Evolutionary conservation across 2,113 vertebrate genomes (phyloP).

Genomic region (Oxygymnocypris stewartii): DNA sequence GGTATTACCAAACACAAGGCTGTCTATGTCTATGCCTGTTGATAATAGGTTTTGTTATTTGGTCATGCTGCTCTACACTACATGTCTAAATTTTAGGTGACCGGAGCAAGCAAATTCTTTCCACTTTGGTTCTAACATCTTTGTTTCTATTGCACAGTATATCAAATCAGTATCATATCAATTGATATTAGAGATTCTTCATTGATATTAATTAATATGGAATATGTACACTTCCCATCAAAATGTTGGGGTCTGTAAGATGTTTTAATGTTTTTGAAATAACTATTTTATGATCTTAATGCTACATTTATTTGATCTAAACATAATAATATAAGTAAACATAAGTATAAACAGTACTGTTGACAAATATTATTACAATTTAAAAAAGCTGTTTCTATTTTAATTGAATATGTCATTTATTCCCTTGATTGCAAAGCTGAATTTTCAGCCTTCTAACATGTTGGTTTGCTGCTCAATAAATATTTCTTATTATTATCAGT

Average conservation of each 20-base stretch:
- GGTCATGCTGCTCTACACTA: no score
- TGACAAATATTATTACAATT: not conserved
- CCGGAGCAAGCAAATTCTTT: not conserved
- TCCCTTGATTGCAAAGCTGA: no score
- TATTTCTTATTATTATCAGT: not conserved
- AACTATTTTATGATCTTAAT: not conserved
- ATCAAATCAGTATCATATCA: not conserved
- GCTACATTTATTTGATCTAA: not conserved
- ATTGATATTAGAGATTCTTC: not conserved
- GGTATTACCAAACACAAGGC: conserved; percentile 55
- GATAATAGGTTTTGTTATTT: not conserved
- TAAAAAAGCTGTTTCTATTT: no score
- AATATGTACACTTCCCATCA: not conserved
- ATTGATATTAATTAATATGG: not conserved
- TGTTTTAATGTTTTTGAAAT: not conserved
- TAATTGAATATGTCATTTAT: no score
- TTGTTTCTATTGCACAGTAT: not conserved
- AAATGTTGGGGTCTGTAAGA: not conserved
- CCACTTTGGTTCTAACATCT: not conserved
- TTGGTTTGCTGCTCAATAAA: not conserved
- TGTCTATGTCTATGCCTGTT: not conserved
- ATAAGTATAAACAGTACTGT: not conserved
- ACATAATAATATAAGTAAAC: no score
- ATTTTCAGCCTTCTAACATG: not conserved
- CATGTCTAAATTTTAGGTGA: no score